Base-by-base conservation (phyloP, 2,113 vertebrate genomes). In the Actenoides lindsayi region DNA sequence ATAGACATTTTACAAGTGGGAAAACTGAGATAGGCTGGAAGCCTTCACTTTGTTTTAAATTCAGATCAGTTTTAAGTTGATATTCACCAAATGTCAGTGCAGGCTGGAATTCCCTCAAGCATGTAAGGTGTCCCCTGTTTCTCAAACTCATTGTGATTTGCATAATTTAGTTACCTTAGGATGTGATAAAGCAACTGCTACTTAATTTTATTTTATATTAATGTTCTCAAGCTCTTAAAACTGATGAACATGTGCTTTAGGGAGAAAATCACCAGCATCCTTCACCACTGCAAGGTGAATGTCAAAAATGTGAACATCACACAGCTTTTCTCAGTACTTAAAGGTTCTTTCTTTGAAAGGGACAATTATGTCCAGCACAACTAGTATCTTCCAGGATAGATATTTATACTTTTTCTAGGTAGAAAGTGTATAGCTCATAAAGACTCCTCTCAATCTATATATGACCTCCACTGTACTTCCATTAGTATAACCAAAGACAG, bases 161-260 rank as follows among this genome's bases (percentile, higher is more conserved):
- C 78, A 91, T 85, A 79, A 85, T 83, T 94, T 75, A 71, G 51
- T 65, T 79, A 93, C 69, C 24, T 89, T 53, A 65, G 62, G 62
- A 96, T 68, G 41, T 59, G 57, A 82, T 83, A 96, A 91, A 89
- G 48, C 6, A 89, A 84, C 21, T 82, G 9, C 30, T 79, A 59
- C 57, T 56, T 85, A 69, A 69, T 89, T 87, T 95, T 79, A 50
- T 71, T 84, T 75, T 89, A 76, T 91, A 68, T 85, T 91, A 79
- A 76, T 65, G 48, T 57, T 85, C 44, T 68, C 41, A 56, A 53
- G 48, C 91, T 73, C 81, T 89, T 87, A 94, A 93, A 93, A 76
- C 18, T 81, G 39, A 84, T 65, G 74, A 93, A 68, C 56, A 5
- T 3, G 6, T 71, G 56, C 77, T 89, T 84, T 5, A 0, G 54